Evolutionary conservation across 2,113 vertebrate genomes (phyloP), one percentile per base, ranked within the genome.

Genomic region (Serilophus lunatus): DNA sequence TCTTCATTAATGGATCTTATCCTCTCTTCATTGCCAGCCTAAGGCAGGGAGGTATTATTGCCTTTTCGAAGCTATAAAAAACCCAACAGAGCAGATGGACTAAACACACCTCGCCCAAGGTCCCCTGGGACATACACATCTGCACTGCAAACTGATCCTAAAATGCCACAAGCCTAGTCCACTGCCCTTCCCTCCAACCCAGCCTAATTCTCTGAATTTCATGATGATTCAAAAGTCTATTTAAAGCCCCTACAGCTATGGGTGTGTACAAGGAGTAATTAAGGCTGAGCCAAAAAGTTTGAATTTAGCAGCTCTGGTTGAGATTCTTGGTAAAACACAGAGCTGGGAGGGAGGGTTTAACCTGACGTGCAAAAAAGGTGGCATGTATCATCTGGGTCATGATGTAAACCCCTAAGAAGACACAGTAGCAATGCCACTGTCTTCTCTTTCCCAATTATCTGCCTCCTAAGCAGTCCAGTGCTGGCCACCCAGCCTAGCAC

Each of bases 171-270:
- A 78, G 63, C 5, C 17, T 50, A 22, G 10, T 42, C 47, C 44
- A 38, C 24, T 75, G 75, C 85, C 90, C 79, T 83, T 81, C 68
- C 92, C 85, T 90, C 51, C 61, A 81, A 88, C 79, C 88, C 56
- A 91, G 82, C 84, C 79, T 86, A 88, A 88, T 93, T 95, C 74
- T 86, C 82, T 65, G 63, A 92, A 96, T 92, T 88, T 83, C 31
- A 38, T 9, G n/a, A 88, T 95, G 87, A 96, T 86, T 94, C 88
- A 90, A 45, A 90, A 40, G n/a, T 60, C 49, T 94, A 81, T 93
- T 93, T 94, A 86, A 94, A 96, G 64, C 14, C 24, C 13, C 61
- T 72, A 54, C 54, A 92, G 33, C 40, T 66, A 68, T 45, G 79
- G 75, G 88, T 64, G 82, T 95, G 89, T 89, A 40, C 44, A 68